phyloP scores from a whole-genome alignment of 2,797 vertebrate genomes.

The Epinephelus malabaricus region DNA sequence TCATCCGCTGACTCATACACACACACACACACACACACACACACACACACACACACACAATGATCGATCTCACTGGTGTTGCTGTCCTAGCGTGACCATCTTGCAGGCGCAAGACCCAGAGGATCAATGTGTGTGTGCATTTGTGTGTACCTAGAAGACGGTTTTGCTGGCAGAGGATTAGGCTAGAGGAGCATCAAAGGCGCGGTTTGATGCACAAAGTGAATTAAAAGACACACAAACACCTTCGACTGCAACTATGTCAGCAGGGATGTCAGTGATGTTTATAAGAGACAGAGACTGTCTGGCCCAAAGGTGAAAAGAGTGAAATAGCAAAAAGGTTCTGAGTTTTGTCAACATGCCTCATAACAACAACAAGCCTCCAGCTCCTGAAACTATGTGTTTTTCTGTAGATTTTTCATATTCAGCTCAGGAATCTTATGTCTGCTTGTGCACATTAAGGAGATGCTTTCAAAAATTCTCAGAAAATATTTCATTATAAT shows the following conservation, averaged over 20 bases:
- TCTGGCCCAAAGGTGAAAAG: constrained; percentile 50
- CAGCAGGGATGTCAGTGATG: constrained; percentile 55
- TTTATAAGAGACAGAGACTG: constrained; percentile 43
- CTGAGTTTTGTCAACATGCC: constrained; percentile 3
- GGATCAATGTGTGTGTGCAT: constrained; percentile 62
- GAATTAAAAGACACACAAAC: constrained; percentile 66
- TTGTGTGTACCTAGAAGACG: constrained; percentile 47
- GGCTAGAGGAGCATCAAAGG: constrained; percentile 75
- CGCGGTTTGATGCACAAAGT: constrained; percentile 68
- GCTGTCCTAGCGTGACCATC: constrained; percentile 72
- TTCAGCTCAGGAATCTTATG: neutral
- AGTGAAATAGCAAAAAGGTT: constrained; percentile 30
- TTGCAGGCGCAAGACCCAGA: constrained; percentile 55
- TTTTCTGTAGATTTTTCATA: neutral
- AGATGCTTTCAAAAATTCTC: neutral
- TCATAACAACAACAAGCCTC: constrained; percentile 25
- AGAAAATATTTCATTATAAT: neutral
- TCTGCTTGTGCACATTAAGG: neutral
- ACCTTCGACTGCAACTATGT: constrained; percentile 52
- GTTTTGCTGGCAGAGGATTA: constrained; percentile 74
- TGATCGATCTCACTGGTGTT: constrained; percentile 68
- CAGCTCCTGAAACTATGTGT: constrained; percentile 1
- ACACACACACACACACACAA: constrained; percentile 44
- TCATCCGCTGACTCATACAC: constrained; percentile 66
- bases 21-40: constrained; percentile 45